phyloP scores from a whole-genome alignment of 2,888 invertebrate genomes.

The Calameuta filiformis region DNA sequence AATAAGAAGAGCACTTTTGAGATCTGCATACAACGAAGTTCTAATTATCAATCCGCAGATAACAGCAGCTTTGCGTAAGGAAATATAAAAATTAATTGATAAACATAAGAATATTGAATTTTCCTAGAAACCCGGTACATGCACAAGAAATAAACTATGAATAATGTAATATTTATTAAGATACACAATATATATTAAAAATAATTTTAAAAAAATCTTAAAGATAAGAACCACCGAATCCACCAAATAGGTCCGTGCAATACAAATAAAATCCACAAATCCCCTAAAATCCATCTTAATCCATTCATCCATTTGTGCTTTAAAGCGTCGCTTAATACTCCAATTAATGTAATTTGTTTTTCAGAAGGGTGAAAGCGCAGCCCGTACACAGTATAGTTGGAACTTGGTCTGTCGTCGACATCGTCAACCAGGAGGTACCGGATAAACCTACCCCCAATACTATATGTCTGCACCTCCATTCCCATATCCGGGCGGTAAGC shows the following conservation, averaged over 20 bases:
- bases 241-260: neutral
- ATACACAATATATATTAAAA: neutral
- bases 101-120: neutral
- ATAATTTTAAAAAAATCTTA: neutral
- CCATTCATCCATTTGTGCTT: constrained; percentile 25
- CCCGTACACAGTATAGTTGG: neutral
- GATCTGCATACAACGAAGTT: too few relatives aligned
- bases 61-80: neutral
- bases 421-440: constrained; percentile 1
- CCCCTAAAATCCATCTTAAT: constrained; percentile 48
- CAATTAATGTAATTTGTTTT: constrained; percentile 55
- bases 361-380: constrained; percentile 20
- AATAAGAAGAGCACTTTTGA: neutral
- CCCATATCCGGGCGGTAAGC: constrained; percentile 34
- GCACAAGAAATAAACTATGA: neutral
- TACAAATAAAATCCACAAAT: neutral
- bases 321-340: constrained; percentile 46
- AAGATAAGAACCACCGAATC: neutral
- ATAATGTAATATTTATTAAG: neutral
- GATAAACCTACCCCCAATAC: neutral
- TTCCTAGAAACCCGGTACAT: neutral
- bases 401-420: constrained; percentile 5
- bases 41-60: neutral
- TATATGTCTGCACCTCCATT: constrained; percentile 21
- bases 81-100: neutral